Base-by-base conservation (phyloP, 1,140 invertebrate species). In the Neocloeon triangulifer region DNA sequence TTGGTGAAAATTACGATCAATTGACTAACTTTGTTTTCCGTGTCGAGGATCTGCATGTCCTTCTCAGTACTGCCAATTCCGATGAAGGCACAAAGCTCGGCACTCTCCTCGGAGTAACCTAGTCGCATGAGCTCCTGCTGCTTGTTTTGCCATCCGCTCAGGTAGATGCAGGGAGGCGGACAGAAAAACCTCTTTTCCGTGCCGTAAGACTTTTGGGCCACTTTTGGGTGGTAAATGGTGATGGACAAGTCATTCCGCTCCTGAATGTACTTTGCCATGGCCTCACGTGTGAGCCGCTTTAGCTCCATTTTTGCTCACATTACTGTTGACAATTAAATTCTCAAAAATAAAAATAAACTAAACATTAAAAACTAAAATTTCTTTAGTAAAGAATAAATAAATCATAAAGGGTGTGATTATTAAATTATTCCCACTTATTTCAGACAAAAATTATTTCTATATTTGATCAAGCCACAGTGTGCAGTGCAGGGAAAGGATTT, bases 181-280 rank as follows among this genome's bases (percentile, higher is more conserved):
- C 94, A 98, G 57, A 99, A 98, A 58, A 99, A 98, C 36, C 94
- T 64, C 56, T 99, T 99, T 50, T 99, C 95, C 55, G 97, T 98
- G 29, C 95, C 95, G 53, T 99, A 99, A 0, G 92, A 97, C 48
- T 99, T 99, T 54, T 99, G 95, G 12, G 95, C 94, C 19, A 88
- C 81, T 66, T 98, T 98, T 4, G 95, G 95, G 59, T 98, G 94
- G 29, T 97, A 61, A 35, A 99, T 95, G 4, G 96, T 85, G 14
- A 99, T 73, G 3, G 91, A 74, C 75, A 95, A 89, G 51, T 97
- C 91, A 39, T 79, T 82, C 41, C 85, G 66, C 43, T 95, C 86
- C 18, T 82, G 66, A 31, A 96, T 63, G 52, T 96, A 97, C 25
- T 81, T 71, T 49, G 88, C 80, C 92, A 96, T 96, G 9, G 86